These are phyloP conservation scores for Aurelia aurita complex sp. Pacific DNA, from an alignment of 30 jellyfish, hydroid and myxozoan genomes.

Conservation along the genomic window DNA sequence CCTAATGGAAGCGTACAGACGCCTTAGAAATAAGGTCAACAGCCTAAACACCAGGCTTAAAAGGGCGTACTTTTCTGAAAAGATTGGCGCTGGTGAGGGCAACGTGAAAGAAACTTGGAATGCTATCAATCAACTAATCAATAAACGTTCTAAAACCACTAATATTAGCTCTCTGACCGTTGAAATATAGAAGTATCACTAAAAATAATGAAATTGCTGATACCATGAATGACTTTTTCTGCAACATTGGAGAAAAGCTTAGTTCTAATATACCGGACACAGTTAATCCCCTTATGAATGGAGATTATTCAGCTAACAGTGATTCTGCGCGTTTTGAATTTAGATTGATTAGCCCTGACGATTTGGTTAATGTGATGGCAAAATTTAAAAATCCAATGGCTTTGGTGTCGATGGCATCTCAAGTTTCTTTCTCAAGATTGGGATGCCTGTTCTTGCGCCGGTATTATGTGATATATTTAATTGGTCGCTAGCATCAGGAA, in stretches of 20 bases:
- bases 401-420: slow-evolving; percentile 28
- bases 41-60: slow-evolving; percentile 6
- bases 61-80: slow-evolving; percentile 9
- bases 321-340: slow-evolving; percentile 9
- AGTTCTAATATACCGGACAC: slow-evolving; percentile 10
- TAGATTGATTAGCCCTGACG: slow-evolving; percentile 14
- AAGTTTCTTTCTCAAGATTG: background rate
- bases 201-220: slow-evolving; percentile 15
- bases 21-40: slow-evolving; percentile 35
- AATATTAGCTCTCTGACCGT: background rate
- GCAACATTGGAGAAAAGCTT: slow-evolving; percentile 30
- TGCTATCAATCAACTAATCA: slow-evolving; percentile 25
- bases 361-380: slow-evolving; percentile 1
- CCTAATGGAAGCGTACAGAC: slow-evolving; percentile 12
- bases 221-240: slow-evolving; percentile 31
- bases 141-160: slow-evolving; percentile 22
- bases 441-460: no score
- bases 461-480: background rate
- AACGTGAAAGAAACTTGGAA: slow-evolving; percentile 28
- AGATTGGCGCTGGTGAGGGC: background rate
- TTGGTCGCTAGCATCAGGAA: slow-evolving; percentile 1
- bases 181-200: background rate
- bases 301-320: slow-evolving; percentile 3
- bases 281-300: background rate
- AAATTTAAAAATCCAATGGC: slow-evolving; percentile 28